Conservation (phyloP, 53 echinoderm and acorn worm genomes). For the Echinometra lucunter region DNA sequence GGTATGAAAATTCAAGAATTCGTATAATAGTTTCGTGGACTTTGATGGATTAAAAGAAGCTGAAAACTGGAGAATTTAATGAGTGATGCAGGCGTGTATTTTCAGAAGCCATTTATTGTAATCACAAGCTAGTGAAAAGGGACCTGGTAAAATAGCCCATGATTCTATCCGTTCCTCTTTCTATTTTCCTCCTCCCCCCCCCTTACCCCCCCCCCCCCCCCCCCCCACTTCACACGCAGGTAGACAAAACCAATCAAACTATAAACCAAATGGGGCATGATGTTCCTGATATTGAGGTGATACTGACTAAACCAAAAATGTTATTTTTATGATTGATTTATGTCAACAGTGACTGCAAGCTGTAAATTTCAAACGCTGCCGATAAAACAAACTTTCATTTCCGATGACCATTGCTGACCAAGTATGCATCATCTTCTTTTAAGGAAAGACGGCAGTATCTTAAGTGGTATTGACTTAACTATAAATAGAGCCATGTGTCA, state of each 20-base stretch:
- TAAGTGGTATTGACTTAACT: slow-evolving; percentile 42
- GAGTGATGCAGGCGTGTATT: background rate
- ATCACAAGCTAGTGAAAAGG: too few relatives aligned
- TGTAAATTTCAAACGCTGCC: background rate
- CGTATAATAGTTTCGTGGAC: background rate
- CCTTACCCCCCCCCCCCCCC: too few relatives aligned
- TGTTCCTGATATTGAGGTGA: background rate
- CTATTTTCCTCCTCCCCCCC: background rate
- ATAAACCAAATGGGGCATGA: background rate
- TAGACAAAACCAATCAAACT: background rate
- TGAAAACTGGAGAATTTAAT: background rate
- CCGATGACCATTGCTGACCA: background rate
- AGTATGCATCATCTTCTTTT: slow-evolving; percentile 43
- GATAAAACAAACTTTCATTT: slow-evolving; percentile 27
- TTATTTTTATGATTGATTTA: background rate
- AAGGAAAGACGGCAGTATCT: background rate
- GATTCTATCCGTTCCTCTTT: background rate
- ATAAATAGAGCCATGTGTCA: slow-evolving; percentile 5
- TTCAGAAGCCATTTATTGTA: background rate
- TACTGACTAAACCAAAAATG: background rate
- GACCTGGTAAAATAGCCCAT: too few relatives aligned
- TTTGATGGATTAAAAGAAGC: background rate
- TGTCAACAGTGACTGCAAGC: slow-evolving; percentile 1
- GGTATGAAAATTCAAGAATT: background rate
- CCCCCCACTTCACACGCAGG: background rate